Evolutionary conservation across 2,797 vertebrate species (phyloP).

Genomic region (Lutjanus argentimaculatus): DNA sequence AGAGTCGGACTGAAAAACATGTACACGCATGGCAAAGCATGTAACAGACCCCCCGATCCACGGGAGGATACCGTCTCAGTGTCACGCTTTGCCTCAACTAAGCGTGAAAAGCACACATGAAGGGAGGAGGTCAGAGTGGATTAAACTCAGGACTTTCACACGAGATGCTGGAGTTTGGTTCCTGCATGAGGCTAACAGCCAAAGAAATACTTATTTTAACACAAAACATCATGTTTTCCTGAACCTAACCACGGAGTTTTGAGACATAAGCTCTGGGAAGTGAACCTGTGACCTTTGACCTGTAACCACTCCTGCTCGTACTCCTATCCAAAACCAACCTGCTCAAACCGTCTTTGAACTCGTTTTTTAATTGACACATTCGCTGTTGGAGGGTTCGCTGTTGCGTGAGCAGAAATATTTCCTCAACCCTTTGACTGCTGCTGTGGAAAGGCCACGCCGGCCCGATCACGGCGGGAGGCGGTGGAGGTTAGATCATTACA

Average conservation of each 20-base stretch:
- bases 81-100: too few relatives aligned
- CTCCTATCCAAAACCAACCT: not conserved
- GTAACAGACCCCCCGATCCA: too few relatives aligned
- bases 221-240: too few relatives aligned
- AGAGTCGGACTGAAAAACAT: not conserved
- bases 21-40: too few relatives aligned
- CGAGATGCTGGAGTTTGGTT: too few relatives aligned
- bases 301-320: not conserved
- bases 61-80: too few relatives aligned
- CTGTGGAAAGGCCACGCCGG: slow-evolving; percentile 8
- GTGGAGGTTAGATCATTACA: not conserved
- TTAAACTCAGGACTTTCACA: too few relatives aligned
- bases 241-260: too few relatives aligned
- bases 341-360: slow-evolving; percentile 4
- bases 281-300: not conserved
- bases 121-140: too few relatives aligned
- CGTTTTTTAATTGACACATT: slow-evolving; percentile 14
- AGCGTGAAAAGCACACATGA: too few relatives aligned
- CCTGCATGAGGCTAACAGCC: too few relatives aligned
- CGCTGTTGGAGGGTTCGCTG: not conserved
- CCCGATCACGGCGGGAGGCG: not conserved
- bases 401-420: slow-evolving; percentile 9
- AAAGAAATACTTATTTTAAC: too few relatives aligned
- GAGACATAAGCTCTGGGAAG: not conserved
- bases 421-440: not conserved